A percentile compares a stretch with the other conserved stretches of the same genome.
Evolutionary conservation across 2,113 vertebrate species (phyloP).

Genomic region (Thunnus thynnus): DNA sequence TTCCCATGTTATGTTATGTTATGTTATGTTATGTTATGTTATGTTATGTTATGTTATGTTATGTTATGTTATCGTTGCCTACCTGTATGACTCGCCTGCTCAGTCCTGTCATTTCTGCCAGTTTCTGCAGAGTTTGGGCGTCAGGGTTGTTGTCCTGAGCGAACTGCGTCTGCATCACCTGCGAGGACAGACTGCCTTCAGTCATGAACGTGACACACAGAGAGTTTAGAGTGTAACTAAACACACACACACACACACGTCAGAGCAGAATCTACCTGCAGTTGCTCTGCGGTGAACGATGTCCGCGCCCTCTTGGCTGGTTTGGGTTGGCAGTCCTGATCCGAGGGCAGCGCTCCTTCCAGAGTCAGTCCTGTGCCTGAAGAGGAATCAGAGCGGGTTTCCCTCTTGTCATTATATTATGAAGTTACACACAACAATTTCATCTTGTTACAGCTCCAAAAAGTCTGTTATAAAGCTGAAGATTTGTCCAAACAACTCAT

Average conservation of each 20-base stretch:
- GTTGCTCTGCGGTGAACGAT: conserved; percentile 94
- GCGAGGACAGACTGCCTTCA: conserved; percentile 7
- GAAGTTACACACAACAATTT: neutral
- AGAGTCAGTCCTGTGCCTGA: conserved; percentile 92
- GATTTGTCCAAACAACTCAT: conserved; percentile 37
- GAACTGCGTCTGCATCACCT: conserved; percentile 96
- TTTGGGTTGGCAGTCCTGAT: conserved; percentile 95
- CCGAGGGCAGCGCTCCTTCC: conserved; percentile 93
- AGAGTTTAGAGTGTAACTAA: too few species aligned
- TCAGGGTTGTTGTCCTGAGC: conserved; percentile 95
- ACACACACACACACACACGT: neutral
- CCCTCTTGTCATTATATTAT: neutral
- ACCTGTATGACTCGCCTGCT: conserved; percentile 97
- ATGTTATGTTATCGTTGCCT: conserved; percentile 21
- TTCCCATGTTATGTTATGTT: too few species aligned
- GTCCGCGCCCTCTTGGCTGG: conserved; percentile 95
- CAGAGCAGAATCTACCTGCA: conserved; percentile 85
- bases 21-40: too few species aligned
- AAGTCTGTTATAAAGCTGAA: neutral
- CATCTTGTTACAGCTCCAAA: neutral
- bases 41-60: too few species aligned
- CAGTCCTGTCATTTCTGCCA: conserved; percentile 94
- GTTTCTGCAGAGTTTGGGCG: conserved; percentile 93
- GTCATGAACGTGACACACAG: conserved; percentile 6
- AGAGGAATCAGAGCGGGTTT: neutral